Conservation (phyloP, 2,888 invertebrate genomes). For the Catocala nupta region DNA sequence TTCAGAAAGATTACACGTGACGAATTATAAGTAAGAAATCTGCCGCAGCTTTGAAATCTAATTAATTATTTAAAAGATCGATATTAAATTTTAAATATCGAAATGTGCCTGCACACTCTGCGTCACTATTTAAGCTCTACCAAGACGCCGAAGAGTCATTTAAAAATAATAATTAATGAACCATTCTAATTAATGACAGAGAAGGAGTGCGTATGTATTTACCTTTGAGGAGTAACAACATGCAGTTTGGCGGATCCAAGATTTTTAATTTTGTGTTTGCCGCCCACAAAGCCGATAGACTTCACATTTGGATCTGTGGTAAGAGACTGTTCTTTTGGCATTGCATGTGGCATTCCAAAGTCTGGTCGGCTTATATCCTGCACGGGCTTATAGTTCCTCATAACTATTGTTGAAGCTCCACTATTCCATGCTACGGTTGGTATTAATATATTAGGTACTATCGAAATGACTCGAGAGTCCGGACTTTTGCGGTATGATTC, state of each 20-base stretch:
- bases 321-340: conserved; percentile 11
- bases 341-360: background rate
- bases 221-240: conserved; percentile 1
- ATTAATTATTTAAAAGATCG: no score
- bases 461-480: conserved; percentile 42
- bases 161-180: no score
- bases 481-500: conserved; percentile 33
- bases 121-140: no score
- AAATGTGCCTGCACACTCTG: no score
- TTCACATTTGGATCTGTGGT: background rate
- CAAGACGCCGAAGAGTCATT: no score
- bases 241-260: background rate
- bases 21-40: no score
- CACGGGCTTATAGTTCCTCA: conserved; percentile 60
- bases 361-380: conserved; percentile 24
- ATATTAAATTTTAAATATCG: no score
- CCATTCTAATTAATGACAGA: no score
- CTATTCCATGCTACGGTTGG: conserved; percentile 53
- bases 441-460: conserved; percentile 48
- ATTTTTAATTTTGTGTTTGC: conserved; percentile 9
- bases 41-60: no score
- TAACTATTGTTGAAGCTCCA: conserved; percentile 60
- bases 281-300: conserved; percentile 11
- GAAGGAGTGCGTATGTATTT: background rate
- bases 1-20: no score